Percentiles rank a stretch among this genome's conserved stretches.
phyloP scores from a whole-genome alignment of 2,888 invertebrate genomes.

The Epinotia nisella region DNA sequence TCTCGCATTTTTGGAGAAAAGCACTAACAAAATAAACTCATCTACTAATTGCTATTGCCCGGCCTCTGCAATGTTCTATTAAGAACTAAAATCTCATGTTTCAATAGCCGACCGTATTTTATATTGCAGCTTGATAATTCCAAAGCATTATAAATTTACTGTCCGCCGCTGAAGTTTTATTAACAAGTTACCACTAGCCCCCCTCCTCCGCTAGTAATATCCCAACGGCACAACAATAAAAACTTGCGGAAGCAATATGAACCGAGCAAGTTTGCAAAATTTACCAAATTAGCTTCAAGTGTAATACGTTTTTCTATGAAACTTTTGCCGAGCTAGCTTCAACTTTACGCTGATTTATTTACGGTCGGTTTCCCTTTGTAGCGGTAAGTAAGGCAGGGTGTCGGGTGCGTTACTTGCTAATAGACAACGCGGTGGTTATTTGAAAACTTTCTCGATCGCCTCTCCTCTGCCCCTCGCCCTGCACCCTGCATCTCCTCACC shows the following conservation, averaged over 20 bases:
- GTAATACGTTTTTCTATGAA: conserved; percentile 48
- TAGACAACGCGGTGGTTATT: conserved; percentile 64
- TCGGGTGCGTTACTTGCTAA: conserved; percentile 54
- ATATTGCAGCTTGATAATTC: background rate
- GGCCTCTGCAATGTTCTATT: no score
- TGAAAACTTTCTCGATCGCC: conserved; percentile 54
- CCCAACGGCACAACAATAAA: conserved; percentile 50
- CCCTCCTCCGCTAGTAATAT: conserved; percentile 46
- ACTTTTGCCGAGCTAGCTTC: conserved; percentile 48
- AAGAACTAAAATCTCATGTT: no score
- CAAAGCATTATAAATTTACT: conserved; percentile 15
- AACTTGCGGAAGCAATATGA: conserved; percentile 52
- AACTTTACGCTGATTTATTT: conserved; percentile 47
- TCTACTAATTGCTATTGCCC: no score
- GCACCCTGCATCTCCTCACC: conserved; percentile 19
- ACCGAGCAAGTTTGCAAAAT: conserved; percentile 52
- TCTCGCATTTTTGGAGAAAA: no score
- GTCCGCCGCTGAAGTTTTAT: conserved; percentile 29
- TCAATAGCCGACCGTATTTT: background rate
- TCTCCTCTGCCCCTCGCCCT: conserved; percentile 11
- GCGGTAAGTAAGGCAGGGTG: conserved; percentile 44
- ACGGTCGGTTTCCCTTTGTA: conserved; percentile 38
- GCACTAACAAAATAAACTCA: no score
- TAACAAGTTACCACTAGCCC: conserved; percentile 38
- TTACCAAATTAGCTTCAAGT: conserved; percentile 58